Evolutionary conservation across 2,797 vertebrate species (phyloP), one percentile per base, ranked within the genome.

Genomic region (Erithacus rubecula): DNA sequence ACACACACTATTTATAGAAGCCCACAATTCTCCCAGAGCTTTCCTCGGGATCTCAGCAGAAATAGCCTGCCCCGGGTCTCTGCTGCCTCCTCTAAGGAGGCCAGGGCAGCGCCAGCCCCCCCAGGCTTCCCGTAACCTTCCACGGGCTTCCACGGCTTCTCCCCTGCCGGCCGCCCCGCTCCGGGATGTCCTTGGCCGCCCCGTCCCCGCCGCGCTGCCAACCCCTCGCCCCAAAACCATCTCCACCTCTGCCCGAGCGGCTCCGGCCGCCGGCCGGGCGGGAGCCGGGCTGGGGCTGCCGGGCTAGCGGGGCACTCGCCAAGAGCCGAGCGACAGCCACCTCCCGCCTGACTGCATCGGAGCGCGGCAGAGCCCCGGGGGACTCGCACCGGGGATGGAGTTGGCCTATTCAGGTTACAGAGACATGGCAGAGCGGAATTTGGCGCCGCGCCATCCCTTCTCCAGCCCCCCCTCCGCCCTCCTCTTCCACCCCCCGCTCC

Each of bases 1-100:
- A 96, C 95, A 96, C 95, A 96, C 96, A 95, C 96, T 97, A 97
- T 97, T 96, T 96, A 97, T 97, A 97, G 96, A 94, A 93, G 94
- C 96, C 95, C 96, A 96, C 96, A 96, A 96, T 96, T 97, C 96
- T 97, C 96, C 96, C 96, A 96, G 96, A 96, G 96, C 96, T 96
- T 97, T 96, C 96, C 96, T 95, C 95, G 91, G 96, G 96, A 96
- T 97, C 96, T 97, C 96, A 93, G 95, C 96, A 97, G 96, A 96
- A 97, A 97, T 96, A 97, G 93, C 94, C 96, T 67, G 92, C 96
- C 93, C 96, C 95, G 84, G 93, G 95, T 94, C 95, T 74, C 67
- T 90, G 91, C 95, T 85, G 93, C 93, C 94, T 96, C 87, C 85
- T 88, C 92, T 78, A 87, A 97, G 94, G 94, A 96, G 95, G 94